Base-by-base conservation (phyloP, 2,888 invertebrate genomes). In the Drosophila sordidapex region DNA sequence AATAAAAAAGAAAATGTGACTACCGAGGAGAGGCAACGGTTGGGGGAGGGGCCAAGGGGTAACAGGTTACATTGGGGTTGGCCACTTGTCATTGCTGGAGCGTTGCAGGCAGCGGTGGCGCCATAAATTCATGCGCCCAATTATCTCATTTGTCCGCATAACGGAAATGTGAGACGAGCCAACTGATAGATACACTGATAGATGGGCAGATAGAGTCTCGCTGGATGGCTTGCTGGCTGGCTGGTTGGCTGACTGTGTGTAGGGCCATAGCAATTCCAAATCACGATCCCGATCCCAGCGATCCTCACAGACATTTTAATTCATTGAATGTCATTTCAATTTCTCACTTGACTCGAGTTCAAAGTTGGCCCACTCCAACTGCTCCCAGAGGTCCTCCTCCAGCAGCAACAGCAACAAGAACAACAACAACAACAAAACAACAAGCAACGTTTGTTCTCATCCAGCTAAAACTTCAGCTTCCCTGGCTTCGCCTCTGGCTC, bases 91-190 rank as follows among this genome's bases (percentile, higher is more conserved):
- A 81, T 74, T 82, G 82, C 64, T 52, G 65, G 57, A 64, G 70
- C 70, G 62, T 61, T 60, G 65, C 72, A 70, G 62, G 49, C 13
- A 54, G 7, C 60, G 53, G 67, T 38, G 38, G 65, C 59, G 65
- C 70, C 84, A 91, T 91, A 91, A 90, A 91, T 91, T 81, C 81
- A 79, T 75, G 82, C 69, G 65, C 76, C 90, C 91, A 91, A 91
- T 91, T 91, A 91, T 91, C 90, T 87, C 83, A 91, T 90, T 91
- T 91, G 91, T 90, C 84, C 73, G 77, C 83, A 84, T 82, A 74
- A 79, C 79, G 87, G 84, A 88, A 88, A 86, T 76, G 74, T 70
- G 81, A 85, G 86, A 71, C 74, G 40, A 54, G 62, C 13, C 52
- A 54, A 40, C 70, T 51, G 74, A 76, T 64, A 70, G 65, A 51